Evolutionary conservation across 2,113 vertebrate genomes (phyloP), one percentile per base, ranked within the genome.

Genomic region (Tupaia tana): DNA sequence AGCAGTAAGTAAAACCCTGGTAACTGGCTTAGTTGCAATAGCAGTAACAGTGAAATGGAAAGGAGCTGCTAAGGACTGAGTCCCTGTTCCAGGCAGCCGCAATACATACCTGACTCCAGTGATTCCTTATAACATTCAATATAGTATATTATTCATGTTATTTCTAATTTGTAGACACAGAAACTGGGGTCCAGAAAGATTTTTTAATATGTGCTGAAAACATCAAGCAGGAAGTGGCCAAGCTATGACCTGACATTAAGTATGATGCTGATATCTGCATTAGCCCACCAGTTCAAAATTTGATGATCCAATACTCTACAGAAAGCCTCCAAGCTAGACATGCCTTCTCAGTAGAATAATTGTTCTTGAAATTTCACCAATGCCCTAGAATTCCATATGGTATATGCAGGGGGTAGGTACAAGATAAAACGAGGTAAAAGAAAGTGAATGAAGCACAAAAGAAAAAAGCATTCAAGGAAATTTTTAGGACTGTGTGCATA

Each of bases 351-450:
- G 63, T 69, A 85, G 29, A 92, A 80, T 90, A 69, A 81, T n/a
- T 88, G 22, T 73, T 81, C 67, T 93, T 56, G 75, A 80, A 93
- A 93, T 84, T 75, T 93, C 9, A 25, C 16, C 29, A 93, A 54
- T 84, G 63, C 12, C 58, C n/a, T 87, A 87, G 63, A 24, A 85
- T 6, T 0, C 56, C 20, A 18, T 66, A 16, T 56, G 34, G 43
- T 70, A 66, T 25, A 66, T 56, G 9, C 20, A 80, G 88, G 13
- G n/a, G 0, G 7, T 83, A 7, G 25, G 9, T 59, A 13, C 24
- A 25, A 89, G 59, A 69, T 64, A 84, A 85, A 87, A 9, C 61
- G 54, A 24, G 18, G 58, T 24, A 10, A 77, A 3, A 31, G 29
- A 80, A 18, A 13, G 64, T 64, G 16, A 70, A 14, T 4, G 5